Evolutionary conservation across 1,140 invertebrate genomes (phyloP).

Genomic region (Lethocerus indicus): DNA sequence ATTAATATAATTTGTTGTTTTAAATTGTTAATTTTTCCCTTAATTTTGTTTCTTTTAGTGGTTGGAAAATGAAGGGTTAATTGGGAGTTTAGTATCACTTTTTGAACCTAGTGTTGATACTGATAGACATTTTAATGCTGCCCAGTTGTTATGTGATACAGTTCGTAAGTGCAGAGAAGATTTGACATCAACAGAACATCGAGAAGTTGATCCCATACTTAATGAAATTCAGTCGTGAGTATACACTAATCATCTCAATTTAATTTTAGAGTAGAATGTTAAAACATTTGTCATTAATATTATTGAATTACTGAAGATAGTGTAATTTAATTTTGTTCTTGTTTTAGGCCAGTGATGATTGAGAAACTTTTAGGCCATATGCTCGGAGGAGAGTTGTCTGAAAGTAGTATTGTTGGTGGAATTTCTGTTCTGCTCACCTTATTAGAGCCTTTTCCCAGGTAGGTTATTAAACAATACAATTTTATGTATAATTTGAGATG

Average conservation of each 20-base stretch:
- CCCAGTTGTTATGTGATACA: constrained; percentile 68
- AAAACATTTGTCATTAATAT: neutral
- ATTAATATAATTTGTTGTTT: neutral
- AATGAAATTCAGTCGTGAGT: constrained; percentile 55
- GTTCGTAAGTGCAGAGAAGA: constrained; percentile 49
- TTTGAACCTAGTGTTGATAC: constrained; percentile 55
- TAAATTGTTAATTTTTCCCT: neutral
- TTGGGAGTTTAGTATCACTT: constrained; percentile 64
- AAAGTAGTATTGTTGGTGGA: constrained; percentile 61
- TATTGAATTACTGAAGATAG: neutral
- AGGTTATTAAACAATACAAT: constrained; percentile 14
- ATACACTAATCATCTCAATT: neutral
- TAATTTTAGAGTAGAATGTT: neutral
- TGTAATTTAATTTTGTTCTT: constrained; percentile 11
- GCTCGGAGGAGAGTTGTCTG: constrained; percentile 41
- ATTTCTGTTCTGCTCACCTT: constrained; percentile 59
- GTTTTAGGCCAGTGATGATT: constrained; percentile 42
- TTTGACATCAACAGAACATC: constrained; percentile 28
- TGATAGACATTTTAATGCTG: constrained; percentile 60
- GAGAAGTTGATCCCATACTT: constrained; percentile 44
- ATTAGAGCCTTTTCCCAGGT: constrained; percentile 31
- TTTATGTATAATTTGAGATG: neutral
- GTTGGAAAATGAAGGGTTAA: constrained; percentile 71
- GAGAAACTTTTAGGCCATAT: constrained; percentile 50
- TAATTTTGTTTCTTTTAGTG: constrained; percentile 43